Evolutionary conservation across 2,113 vertebrate species (phyloP).

Genomic region (Corvus hawaiiensis): DNA sequence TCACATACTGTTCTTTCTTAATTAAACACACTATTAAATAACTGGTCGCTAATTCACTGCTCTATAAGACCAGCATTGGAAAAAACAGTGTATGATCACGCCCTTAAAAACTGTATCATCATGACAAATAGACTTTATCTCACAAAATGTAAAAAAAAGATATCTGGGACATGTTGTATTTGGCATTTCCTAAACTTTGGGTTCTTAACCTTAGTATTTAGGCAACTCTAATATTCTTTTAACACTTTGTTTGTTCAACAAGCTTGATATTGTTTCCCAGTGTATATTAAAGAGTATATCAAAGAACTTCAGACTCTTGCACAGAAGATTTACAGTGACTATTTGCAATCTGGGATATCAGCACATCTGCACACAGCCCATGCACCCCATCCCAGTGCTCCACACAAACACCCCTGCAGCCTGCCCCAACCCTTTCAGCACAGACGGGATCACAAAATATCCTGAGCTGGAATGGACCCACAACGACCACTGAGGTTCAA

Average conservation of each 20-base stretch:
- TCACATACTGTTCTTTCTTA: neutral
- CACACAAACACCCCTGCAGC: neutral
- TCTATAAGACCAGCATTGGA: neutral
- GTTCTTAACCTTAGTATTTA: neutral
- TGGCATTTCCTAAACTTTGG: neutral
- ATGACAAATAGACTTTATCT: neutral
- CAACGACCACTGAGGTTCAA: neutral
- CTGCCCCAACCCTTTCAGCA: neutral
- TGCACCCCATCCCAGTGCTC: accelerated
- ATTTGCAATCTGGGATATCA: neutral
- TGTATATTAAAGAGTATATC: accelerated
- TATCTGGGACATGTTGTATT: neutral
- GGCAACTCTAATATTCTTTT: neutral
- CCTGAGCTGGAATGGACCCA: neutral
- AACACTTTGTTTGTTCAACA: neutral
- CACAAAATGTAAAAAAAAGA: neutral
- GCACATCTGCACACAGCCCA: neutral
- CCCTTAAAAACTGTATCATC: neutral
- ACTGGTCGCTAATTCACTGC: neutral
- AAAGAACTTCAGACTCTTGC: neutral
- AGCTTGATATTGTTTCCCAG: neutral
- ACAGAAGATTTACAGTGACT: neutral
- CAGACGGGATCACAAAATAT: accelerated
- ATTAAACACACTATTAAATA: neutral
- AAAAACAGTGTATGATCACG: neutral